Conservation (phyloP, 2,888 invertebrate species). For the Ditula angustiorana region DNA sequence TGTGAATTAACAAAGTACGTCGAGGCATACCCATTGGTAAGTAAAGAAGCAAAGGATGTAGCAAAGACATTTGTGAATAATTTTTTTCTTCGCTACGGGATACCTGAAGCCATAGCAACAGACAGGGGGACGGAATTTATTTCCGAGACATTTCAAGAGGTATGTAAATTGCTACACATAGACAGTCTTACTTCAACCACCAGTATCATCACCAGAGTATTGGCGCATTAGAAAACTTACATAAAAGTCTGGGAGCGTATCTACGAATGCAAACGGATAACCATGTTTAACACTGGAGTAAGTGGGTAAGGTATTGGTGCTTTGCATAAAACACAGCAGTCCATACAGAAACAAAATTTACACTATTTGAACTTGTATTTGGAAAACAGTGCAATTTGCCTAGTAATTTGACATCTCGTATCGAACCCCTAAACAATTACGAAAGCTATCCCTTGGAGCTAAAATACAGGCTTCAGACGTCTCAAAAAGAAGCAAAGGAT, state of each 20-base stretch:
- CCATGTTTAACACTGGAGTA: conserved; percentile 22
- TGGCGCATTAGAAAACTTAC: conserved; percentile 28
- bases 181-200: conserved; percentile 27
- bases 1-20: not conserved
- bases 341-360: not conserved
- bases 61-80: not conserved
- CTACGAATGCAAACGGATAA: not conserved
- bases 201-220: conserved; percentile 33
- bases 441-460: conserved; percentile 41
- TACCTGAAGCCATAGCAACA: not conserved
- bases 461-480: conserved; percentile 40
- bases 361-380: conserved; percentile 24
- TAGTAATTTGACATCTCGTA: conserved; percentile 25
- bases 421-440: conserved; percentile 42
- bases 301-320: not conserved
- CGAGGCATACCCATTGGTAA: not conserved
- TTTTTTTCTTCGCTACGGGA: not conserved
- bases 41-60: not conserved
- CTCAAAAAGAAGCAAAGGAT: conserved; percentile 39
- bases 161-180: conserved; percentile 40
- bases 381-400: conserved; percentile 42
- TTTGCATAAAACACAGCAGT: not conserved
- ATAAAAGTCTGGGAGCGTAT: conserved; percentile 12
- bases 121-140: conserved; percentile 33
- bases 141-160: conserved; percentile 21